Evolutionary conservation across 2,113 vertebrate genomes (phyloP), one percentile per base, ranked within the genome.

Genomic region (Egretta garzetta): DNA sequence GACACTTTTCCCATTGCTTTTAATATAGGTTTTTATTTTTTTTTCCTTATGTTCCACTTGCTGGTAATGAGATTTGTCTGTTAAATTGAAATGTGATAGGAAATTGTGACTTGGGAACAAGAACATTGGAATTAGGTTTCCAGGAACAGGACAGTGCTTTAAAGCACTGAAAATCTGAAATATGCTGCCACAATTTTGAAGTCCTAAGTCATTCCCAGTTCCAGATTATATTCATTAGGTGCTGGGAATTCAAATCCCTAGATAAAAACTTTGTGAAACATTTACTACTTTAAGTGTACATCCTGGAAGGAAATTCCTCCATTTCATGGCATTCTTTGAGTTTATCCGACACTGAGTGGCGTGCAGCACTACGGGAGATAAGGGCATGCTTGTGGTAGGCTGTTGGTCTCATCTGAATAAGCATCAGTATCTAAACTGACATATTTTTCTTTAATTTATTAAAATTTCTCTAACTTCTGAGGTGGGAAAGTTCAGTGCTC

Each of bases 341-440:
- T 49, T 72, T 43, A 82, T 60, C 19, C 52, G 20, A 26, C 2
- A 1, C 3, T 8, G 33, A 45, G 53, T 30, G 23, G 20, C 37
- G 11, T 0, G 0, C 8, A 33, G 26, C 15, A 21, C 20, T 28
- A 18, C 0, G 1, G 37, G 62, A 18, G 11, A 33, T 9, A 28
- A 49, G 39, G 19, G 26, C 18, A 28, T 33, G 39, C 14, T 4
- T 37, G 32, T 18, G 26, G 14, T 8, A 11, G 18, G 30, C 23
- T 77, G 77, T 30, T 77, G 50, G 22, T 82, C 20, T 72, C 47
- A 58, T 27, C 7, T 32, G 19, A 80, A 62, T 30, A 45, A 80
- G 37, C 17, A n/a, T 45, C 8, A 27, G 35, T 14, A 33, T 9
- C 9, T 16, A 8, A 86, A 73, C 12, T 17, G 9, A 5, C 17